Evolutionary conservation across 2,888 invertebrate genomes (phyloP), one percentile per base, ranked within the genome.

Genomic region (Caenorhabditis becei): DNA sequence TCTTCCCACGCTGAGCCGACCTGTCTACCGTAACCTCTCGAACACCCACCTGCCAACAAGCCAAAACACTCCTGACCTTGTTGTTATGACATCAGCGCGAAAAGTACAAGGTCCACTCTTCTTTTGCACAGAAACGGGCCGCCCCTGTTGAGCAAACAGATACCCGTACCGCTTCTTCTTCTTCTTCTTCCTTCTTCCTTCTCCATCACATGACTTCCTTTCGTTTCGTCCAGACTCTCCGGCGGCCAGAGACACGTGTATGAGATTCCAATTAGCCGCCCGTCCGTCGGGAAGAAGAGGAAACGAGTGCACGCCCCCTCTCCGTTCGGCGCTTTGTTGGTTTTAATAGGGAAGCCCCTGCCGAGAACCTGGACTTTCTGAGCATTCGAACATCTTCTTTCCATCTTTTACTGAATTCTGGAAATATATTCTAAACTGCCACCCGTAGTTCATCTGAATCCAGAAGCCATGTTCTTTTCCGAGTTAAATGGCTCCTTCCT

Each of bases 41-140:
- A 20, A 56, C 32, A 41, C 51, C 26, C 16, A 28, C 26, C 1
- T 37, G 32, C 24, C 47, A 26, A 37, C 20, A 23, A 37, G 23
- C 20, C 35, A 54, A 62, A 62, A 54, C 37, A 63, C 63, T 71
- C 20, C 16, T 26, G 54, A 35, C 53, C n/a, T 2, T 41, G 41
- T 2, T 41, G 41, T 41, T 14, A 49, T 72, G 72, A 63, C 63
- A 63, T 70, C 70, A 70, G 26, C 24, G 28, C 32, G 28, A 20
- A 69, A 53, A 62, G 72, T 72, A 63, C 72, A 72, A 72, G 54
- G 72, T 63, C 72, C 72, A 63, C 51, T 59, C 23, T 18, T 41
- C 47, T 41, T 65, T 35, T 51, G 32, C 26, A 35, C 26, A 10
- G 16, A 20, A 37, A 18, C 24, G 18, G n/a, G n/a, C 72, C 72